A percentile compares a stretch with the other conserved stretches of the same genome.
phyloP scores from a whole-genome alignment of 2,797 vertebrate genomes.

The Fratercula arctica region DNA sequence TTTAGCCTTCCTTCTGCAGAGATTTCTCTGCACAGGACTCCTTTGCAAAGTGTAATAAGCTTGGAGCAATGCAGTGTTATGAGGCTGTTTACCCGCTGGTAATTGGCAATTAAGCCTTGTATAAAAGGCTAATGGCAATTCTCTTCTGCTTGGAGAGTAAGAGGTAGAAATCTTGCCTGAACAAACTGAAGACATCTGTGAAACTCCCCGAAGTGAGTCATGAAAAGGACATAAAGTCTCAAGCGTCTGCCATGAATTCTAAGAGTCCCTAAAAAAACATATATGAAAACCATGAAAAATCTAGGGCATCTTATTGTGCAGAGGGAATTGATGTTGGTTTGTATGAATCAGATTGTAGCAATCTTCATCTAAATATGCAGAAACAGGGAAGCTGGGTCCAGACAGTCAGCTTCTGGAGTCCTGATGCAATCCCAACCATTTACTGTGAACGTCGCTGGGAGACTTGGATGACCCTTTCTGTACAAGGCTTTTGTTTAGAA shows the following conservation, averaged over 20 bases:
- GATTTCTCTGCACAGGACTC: conserved; percentile 51
- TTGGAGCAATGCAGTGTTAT: neutral
- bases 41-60: conserved; percentile 43
- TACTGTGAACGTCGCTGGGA: neutral
- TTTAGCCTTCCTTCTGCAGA: conserved; percentile 58
- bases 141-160: conserved; percentile 54
- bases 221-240: conserved; percentile 21
- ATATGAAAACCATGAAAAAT: neutral
- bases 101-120: conserved; percentile 63
- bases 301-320: neutral
- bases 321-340: neutral
- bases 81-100: conserved; percentile 68
- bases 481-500: neutral
- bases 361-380: neutral
- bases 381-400: neutral
- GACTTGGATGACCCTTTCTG: neutral
- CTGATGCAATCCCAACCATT: neutral
- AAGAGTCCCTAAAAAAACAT: neutral
- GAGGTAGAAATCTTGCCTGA: conserved; percentile 52
- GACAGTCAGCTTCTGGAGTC: neutral
- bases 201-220: conserved; percentile 46
- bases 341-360: neutral
- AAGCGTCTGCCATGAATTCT: conserved; percentile 31
- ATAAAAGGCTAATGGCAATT: conserved; percentile 54
- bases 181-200: conserved; percentile 34